Base-by-base conservation (phyloP, 1,140 invertebrate species). In the Calliphora vicina region DNA sequence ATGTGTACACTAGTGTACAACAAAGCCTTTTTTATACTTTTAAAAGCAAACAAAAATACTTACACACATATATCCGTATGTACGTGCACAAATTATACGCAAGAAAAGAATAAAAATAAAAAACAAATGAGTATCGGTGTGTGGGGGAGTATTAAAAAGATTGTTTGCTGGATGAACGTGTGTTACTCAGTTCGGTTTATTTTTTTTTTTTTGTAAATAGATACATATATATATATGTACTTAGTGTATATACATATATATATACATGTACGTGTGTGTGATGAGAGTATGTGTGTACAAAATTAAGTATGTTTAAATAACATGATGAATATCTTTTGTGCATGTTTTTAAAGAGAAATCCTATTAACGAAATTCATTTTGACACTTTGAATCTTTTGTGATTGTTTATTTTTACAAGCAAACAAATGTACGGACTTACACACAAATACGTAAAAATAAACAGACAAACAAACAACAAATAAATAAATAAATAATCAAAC, bases 281-380 rank as follows among this genome's bases (percentile, higher is more conserved):
- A n/a, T n/a, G n/a, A n/a, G n/a, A n/a, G n/a, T n/a, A n/a, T n/a
- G 45, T 50, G 12, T 50, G 45, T 50, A 2, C 3, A 50, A 50
- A 50, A 50, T 50, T 50, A 50, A 50, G 45, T 50, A 50, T 50
- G 17, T 50, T 50, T 50, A 50, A 50, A 50, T 50, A 20, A 9
- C 9, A 74, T 74, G n/a, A 74, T 74, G 72, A 29, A 74, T 74
- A 74, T 74, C 72, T 29, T 74, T 20, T 74, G 72, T 74, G 29
- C 72, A 74, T 35, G 72, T 35, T 35, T 73, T 27, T 35, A 15
- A 74, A 35, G 3, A 27, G 13, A 73, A 73, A 26, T 73, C 23
- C 72, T 74, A 74, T 35, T 74, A 74, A 74, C 72, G 27, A 74
- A 74, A 17, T 74, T 74, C 72, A 74, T 74, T 74, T 29, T 35